A percentile compares a stretch with the other conserved stretches of the same genome.
Evolutionary conservation across 2,888 invertebrate species (phyloP).

Genomic region (Drosophila bunnanda): DNA sequence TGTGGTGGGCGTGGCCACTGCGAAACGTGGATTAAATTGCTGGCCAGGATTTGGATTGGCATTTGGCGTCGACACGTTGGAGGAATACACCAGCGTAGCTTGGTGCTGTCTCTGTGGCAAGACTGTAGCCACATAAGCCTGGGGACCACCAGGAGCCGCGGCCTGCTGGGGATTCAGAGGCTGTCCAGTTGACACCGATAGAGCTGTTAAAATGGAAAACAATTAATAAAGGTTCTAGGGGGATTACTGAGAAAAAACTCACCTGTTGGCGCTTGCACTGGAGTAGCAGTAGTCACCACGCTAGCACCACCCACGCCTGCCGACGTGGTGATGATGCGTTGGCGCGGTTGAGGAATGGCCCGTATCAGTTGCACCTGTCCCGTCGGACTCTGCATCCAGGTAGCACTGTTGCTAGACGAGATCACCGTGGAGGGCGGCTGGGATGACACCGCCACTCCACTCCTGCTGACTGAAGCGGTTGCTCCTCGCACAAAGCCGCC

Average conservation of each 20-base stretch:
- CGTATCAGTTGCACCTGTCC: constrained; percentile 84
- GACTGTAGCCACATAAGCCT: constrained; percentile 84
- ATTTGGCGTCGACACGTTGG: constrained; percentile 77
- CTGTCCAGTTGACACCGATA: constrained; percentile 22
- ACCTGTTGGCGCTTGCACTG: constrained; percentile 60
- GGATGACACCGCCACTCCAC: constrained; percentile 57
- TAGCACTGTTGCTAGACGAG: constrained; percentile 82
- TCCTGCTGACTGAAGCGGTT: constrained; percentile 48
- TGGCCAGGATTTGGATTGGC: constrained; percentile 76
- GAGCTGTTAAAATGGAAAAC: background rate
- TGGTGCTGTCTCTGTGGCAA: constrained; percentile 83
- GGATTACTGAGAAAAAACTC: background rate
- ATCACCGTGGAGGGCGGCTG: constrained; percentile 83
- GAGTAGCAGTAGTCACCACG: constrained; percentile 68
- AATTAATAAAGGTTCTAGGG: background rate
- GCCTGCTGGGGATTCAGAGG: constrained; percentile 16
- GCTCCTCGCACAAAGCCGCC: constrained; percentile 83
- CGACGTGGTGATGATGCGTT: constrained; percentile 83
- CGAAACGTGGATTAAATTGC: constrained; percentile 84
- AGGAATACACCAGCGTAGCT: constrained; percentile 84
- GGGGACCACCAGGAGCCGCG: constrained; percentile 47
- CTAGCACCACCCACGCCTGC: constrained; percentile 65
- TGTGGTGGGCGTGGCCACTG: constrained; percentile 79
- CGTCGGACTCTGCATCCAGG: constrained; percentile 83
- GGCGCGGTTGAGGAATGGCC: constrained; percentile 82